Base-by-base conservation (phyloP, 2,888 invertebrate genomes). In the Habrosyne pyritoides region DNA sequence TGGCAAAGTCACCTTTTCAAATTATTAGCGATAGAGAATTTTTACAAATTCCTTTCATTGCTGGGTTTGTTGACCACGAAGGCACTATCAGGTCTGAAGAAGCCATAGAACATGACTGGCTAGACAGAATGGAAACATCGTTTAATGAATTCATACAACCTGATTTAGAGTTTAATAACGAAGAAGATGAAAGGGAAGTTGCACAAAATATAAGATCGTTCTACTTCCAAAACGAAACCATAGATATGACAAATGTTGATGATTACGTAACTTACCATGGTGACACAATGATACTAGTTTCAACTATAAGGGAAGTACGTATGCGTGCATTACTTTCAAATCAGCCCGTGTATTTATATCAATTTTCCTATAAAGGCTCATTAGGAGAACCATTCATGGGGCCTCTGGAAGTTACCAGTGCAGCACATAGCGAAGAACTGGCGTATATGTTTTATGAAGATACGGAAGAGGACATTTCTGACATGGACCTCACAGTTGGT, bases 61-160 rank as follows among this genome's bases (percentile, higher is more conserved):
- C 81, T 30, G 90, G 91, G 1, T 89, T 78, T 68, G 89, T 90
- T 47, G 87, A 91, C 55, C 77, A 82, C 6, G 91, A 91, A 73
- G 91, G 90, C 10, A 90, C 89, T 4, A 85, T 91, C 10, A 76
- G 87, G 68, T 73, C 83, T 0, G 71, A 79, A 64, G 77, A 87
- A 67, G 84, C 84, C 14, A 26, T 82, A 10, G 64, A 79, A 57
- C 60, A 72, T 21, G 70, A 83, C 61, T 91, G 91, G 91, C 56
- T 89, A 2, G 60, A 72, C 26, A 82, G 73, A 76, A 91, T 91
- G 89, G 73, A 84, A 21, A 65, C 70, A 22, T 76, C 79, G 0
- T 91, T 91, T 60, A 42, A 53, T 22, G 78, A 86, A 26, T 91
- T 91, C 50, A 57, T 91, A 26, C 91, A 88, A 67, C 70, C 88